Base-by-base conservation (phyloP, 2,888 invertebrate species). In the Cosmorhoe ocellata region DNA sequence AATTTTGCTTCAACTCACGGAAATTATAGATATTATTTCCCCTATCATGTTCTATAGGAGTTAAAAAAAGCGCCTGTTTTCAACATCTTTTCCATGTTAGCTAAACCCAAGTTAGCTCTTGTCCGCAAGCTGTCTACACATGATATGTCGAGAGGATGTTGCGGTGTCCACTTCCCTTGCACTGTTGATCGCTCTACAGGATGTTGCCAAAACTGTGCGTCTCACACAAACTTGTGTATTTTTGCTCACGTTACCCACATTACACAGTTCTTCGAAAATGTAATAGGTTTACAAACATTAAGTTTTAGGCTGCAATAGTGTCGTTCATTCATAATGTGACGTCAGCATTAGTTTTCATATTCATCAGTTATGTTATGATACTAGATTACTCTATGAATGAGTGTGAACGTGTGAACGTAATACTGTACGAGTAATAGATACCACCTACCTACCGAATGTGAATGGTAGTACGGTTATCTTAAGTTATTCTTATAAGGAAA, bases 121-220 rank as follows among this genome's bases (percentile, higher is more conserved):
- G 47, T 48, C 54, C 48, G 31, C 38, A 42, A 40, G 22, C 43
- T 48, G 53, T 61, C 54, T 40, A 52, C 57, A 59, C 40, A 40
- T 44, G 59, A 63, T 66, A 64, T 56, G 47, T 48, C 71, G 60
- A 65, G 66, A 83, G 89, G 89, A 89, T 89, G 89, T 89, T 87
- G 86, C 86, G 86, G 85, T 83, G 80, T 80, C 78, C 79, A 85
- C 84, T 82, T 88, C 89, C 88, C 77, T 66, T 59, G 63, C 46
- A 58, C 50, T 81, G 86, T 84, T 83, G 82, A 71, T 76, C 72
- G 59, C 61, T 63, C 31, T 60, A 74, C 85, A 84, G 89, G 87
- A 90, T 89, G 90, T 90, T 89, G 82, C 88, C 84, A 81, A 89
- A 88, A 86, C 82, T 80, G 59, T 65, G 63, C 56, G 56, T 62